Conservation (phyloP, 2,113 vertebrate species). For the Paracyprichromis sp. region DNA sequence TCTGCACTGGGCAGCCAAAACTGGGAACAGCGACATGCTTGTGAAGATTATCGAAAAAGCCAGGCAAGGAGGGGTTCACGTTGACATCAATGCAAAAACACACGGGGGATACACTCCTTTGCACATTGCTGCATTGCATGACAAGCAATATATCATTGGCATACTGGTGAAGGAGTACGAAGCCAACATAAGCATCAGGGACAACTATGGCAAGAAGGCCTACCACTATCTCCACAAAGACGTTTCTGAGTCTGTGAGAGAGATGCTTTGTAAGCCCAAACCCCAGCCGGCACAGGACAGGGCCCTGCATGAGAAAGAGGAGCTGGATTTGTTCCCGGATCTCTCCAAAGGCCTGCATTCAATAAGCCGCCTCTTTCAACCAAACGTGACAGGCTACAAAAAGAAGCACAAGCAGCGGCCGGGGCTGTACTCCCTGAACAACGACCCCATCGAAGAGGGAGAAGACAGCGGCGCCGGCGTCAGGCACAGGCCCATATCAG, state of each 20-base stretch:
- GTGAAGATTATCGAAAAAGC: conserved; percentile 73
- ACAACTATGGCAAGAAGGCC: conserved; percentile 85
- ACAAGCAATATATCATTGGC: conserved; percentile 70
- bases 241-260: conserved; percentile 50
- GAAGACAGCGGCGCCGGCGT: background rate
- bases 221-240: conserved; percentile 80
- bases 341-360: conserved; percentile 75
- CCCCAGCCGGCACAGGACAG: background rate
- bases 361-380: conserved; percentile 80
- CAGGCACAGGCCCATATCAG: conserved; percentile 50
- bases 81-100: conserved; percentile 79
- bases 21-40: conserved; percentile 79
- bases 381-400: conserved; percentile 57
- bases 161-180: conserved; percentile 75
- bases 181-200: conserved; percentile 73
- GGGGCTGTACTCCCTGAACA: conserved; percentile 52
- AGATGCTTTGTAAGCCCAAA: conserved; percentile 74
- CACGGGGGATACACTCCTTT: conserved; percentile 86
- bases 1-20: conserved; percentile 92
- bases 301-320: conserved; percentile 56
- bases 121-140: conserved; percentile 86
- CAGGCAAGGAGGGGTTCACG: conserved; percentile 24
- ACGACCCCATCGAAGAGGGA: conserved; percentile 52
- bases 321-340: conserved; percentile 75
- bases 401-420: conserved; percentile 77